Evolutionary conservation across 2,113 vertebrate genomes (phyloP).

Genomic region (Ochotona princeps): DNA sequence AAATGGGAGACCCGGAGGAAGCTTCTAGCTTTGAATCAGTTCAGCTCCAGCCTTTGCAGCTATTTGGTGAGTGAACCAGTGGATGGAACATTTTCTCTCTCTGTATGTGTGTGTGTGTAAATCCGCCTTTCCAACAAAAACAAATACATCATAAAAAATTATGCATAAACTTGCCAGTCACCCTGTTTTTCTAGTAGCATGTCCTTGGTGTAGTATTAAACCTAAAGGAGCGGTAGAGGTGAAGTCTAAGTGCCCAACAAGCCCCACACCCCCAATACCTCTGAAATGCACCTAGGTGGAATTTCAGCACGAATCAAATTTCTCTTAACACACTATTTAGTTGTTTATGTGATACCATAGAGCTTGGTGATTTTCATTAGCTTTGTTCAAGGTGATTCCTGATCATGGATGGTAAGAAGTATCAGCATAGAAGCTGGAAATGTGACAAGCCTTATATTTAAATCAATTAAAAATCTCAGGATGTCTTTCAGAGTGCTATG

Average conservation of each 20-base stretch:
- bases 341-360: neutral
- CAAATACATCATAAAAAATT: no score
- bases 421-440: neutral
- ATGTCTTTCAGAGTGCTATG: neutral
- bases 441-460: neutral
- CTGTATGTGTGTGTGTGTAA: no score
- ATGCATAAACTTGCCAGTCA: neutral
- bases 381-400: slow-evolving; percentile 4
- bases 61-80: no score
- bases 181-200: neutral
- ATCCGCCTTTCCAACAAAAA: no score
- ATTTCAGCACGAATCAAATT: neutral
- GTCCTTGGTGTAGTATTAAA: neutral
- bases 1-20: no score
- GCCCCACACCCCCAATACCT: neutral
- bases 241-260: neutral
- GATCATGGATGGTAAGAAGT: neutral
- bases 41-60: no score
- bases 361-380: neutral
- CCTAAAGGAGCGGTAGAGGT: neutral
- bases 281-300: neutral
- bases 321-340: neutral
- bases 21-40: no score
- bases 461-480: neutral
- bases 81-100: no score